Evolutionary conservation across 2,797 vertebrate genomes (phyloP).

Genomic region (Spondyliosoma cantharus): DNA sequence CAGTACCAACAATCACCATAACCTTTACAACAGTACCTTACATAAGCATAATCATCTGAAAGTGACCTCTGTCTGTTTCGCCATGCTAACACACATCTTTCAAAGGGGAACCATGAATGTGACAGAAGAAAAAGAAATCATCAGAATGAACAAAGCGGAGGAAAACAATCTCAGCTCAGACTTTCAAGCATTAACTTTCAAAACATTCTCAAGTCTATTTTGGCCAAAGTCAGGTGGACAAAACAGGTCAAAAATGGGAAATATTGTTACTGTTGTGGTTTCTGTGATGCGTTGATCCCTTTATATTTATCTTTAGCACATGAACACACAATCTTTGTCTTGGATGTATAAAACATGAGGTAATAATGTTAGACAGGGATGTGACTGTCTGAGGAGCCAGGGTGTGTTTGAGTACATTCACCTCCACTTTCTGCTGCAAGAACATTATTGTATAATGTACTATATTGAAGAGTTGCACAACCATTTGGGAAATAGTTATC

Average conservation of each 20-base stretch:
- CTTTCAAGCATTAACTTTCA: constrained; percentile 23
- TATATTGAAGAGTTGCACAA: constrained; percentile 14
- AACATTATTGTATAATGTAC: background rate
- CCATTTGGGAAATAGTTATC: constrained; percentile 1
- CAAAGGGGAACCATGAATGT: constrained; percentile 12
- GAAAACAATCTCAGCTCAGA: constrained; percentile 27
- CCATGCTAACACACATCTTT: constrained; percentile 16
- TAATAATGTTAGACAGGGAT: constrained; percentile 73
- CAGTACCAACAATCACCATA: constrained; percentile 52
- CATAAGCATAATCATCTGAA: constrained; percentile 40
- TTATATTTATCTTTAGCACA: constrained; percentile 63
- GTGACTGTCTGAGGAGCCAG: constrained; percentile 66
- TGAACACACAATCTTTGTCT: constrained; percentile 70
- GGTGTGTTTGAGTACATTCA: constrained; percentile 59
- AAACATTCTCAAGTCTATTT: constrained; percentile 34
- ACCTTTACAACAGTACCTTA: constrained; percentile 56
- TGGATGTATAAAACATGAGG: constrained; percentile 78
- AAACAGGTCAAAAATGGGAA: background rate
- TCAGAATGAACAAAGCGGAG: constrained; percentile 11
- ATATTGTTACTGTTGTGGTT: constrained; percentile 24
- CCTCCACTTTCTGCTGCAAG: constrained; percentile 33
- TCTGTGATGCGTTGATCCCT: constrained; percentile 73
- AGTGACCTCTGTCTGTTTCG: constrained; percentile 25
- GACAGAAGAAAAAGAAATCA: constrained; percentile 1
- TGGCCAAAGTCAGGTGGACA: constrained; percentile 27